phyloP scores from a whole-genome alignment of 2,797 vertebrate species.

The Mormyrops boulengeri region DNA sequence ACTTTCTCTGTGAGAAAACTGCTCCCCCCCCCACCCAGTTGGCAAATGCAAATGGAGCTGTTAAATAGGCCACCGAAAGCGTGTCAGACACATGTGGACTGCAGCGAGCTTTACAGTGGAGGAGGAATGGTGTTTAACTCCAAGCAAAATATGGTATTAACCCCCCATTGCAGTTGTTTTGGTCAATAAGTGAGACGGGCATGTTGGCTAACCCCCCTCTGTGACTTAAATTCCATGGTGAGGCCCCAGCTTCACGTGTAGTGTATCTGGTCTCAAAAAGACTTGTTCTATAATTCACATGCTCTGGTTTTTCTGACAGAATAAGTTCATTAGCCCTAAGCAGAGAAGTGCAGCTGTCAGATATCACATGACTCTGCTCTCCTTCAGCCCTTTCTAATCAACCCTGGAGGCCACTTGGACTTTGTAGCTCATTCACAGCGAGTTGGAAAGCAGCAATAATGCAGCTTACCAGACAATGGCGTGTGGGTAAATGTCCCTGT shows the following conservation, averaged over 20 bases:
- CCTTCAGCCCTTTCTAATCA: neutral
- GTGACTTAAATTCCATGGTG: neutral
- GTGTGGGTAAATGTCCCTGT: neutral
- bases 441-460: neutral
- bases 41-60: neutral
- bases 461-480: neutral
- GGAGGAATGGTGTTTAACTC: neutral
- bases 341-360: slow-evolving; percentile 9
- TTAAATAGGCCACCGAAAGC: slow-evolving; percentile 17
- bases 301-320: slow-evolving; percentile 1
- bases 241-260: neutral
- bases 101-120: neutral
- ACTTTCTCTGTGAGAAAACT: neutral
- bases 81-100: neutral
- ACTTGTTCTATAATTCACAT: neutral
- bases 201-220: neutral
- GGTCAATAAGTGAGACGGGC: neutral
- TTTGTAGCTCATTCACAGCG: neutral
- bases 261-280: neutral
- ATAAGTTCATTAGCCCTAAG: neutral
- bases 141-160: neutral
- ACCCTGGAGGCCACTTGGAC: neutral
- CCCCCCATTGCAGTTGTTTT: neutral
- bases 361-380: slow-evolving; percentile 6
- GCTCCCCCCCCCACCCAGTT: neutral